A percentile compares a stretch with the other conserved stretches of the same genome.
phyloP scores from a whole-genome alignment of 2,888 invertebrate species.

The Anthrax anthrax region DNA sequence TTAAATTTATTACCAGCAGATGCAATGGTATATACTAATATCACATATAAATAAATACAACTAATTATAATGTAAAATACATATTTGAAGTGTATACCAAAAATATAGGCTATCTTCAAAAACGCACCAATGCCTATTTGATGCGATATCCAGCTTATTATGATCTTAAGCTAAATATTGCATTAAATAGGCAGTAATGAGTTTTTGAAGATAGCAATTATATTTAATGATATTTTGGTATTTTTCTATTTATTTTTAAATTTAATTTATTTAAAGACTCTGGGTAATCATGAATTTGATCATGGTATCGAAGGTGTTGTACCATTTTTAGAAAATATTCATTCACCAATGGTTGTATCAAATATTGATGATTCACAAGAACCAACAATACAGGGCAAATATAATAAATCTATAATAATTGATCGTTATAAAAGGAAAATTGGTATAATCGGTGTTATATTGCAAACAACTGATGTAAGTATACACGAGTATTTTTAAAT shows the following conservation, averaged over 20 bases:
- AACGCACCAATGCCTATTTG: no score
- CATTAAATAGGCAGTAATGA: no score
- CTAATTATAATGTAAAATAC: no score
- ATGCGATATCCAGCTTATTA: no score
- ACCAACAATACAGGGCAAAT: conserved; percentile 45
- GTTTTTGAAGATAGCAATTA: no score
- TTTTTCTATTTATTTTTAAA: neutral
- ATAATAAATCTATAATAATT: conserved; percentile 49
- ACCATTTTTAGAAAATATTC: conserved; percentile 49
- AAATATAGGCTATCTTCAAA: no score
- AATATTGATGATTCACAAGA: conserved; percentile 60
- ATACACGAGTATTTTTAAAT: neutral
- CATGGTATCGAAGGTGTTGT: conserved; percentile 54
- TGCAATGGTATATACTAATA: conserved; percentile 46
- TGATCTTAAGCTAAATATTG: no score
- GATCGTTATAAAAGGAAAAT: conserved; percentile 48
- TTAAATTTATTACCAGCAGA: conserved; percentile 62
- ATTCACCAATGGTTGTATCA: conserved; percentile 54
- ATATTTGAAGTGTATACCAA: no score
- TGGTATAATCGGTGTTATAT: conserved; percentile 65
- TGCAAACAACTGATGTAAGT: conserved; percentile 49
- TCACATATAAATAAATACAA: no score
- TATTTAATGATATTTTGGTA: no score
- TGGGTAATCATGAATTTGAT: conserved; percentile 84
- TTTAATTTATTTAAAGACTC: conserved; percentile 42